Percentiles rank a stretch among this genome's conserved stretches.
Evolutionary conservation across 2,888 invertebrate species (phyloP).

Genomic region (Anoplius nigerrimus): DNA sequence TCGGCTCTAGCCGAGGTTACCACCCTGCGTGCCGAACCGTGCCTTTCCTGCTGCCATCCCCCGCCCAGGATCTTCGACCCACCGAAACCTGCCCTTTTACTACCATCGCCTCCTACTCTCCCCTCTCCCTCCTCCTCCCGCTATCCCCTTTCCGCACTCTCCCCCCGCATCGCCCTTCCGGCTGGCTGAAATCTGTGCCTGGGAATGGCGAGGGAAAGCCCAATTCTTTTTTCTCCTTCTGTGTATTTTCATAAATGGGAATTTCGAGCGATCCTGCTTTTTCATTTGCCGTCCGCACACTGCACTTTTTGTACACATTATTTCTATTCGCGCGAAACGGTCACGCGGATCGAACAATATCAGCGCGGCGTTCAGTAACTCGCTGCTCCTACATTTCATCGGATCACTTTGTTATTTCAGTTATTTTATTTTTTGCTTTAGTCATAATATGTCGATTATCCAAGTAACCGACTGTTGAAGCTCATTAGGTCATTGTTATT

Average conservation of each 20-base stretch:
- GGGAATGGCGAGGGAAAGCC: too few species aligned
- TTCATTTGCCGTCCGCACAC: conserved; percentile 26
- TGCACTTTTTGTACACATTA: background rate
- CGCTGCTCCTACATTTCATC: too few species aligned
- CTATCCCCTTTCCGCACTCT: conserved; percentile 3
- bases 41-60: background rate
- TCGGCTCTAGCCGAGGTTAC: conserved; percentile 55
- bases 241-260: conserved; percentile 46
- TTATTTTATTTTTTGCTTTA: too few species aligned
- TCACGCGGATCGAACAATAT: conserved; percentile 33
- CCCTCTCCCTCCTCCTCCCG: conserved; percentile 9
- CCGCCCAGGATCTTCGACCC: conserved; percentile 14
- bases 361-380: conserved; percentile 28
- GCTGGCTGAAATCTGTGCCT: too few species aligned
- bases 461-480: too few species aligned
- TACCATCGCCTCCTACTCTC: background rate
- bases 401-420: too few species aligned
- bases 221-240: conserved; percentile 21
- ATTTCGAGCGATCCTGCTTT: conserved; percentile 31
- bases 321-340: background rate
- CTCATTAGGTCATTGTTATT: too few species aligned
- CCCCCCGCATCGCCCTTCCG: conserved; percentile 2
- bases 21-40: conserved; percentile 22
- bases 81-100: conserved; percentile 11
- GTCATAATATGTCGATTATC: too few species aligned